These are phyloP conservation scores for Chironomus tepperi DNA, from an alignment of 1,140 invertebrate species.

Conservation along the genomic window DNA sequence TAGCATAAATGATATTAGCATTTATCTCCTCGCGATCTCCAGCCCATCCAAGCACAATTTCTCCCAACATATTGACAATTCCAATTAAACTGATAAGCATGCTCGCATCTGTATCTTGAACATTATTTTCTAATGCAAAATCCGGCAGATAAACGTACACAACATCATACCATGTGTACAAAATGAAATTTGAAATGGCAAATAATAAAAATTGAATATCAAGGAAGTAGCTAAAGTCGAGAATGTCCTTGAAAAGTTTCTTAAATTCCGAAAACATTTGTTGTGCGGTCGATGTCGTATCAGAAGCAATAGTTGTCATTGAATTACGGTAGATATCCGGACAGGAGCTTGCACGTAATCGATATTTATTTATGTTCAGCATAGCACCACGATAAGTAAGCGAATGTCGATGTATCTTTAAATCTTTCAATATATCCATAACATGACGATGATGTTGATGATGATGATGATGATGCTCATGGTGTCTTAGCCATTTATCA, in stretches of 20 bases:
- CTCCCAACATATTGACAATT: slow-evolving; percentile 75
- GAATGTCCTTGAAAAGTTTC: slow-evolving; percentile 63
- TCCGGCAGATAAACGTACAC: slow-evolving; percentile 80
- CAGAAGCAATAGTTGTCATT: slow-evolving; percentile 75
- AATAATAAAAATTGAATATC: slow-evolving; percentile 69
- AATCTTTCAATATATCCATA: slow-evolving; percentile 57
- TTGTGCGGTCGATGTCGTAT: slow-evolving; percentile 59
- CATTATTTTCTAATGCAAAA: slow-evolving; percentile 61
- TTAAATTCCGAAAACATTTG: slow-evolving; percentile 65
- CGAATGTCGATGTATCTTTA: slow-evolving; percentile 61
- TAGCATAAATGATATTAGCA: slow-evolving; percentile 63
- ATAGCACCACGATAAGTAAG: slow-evolving; percentile 78
- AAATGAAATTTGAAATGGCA: slow-evolving; percentile 72
- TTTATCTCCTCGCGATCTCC: slow-evolving; percentile 72
- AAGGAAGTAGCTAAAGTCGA: slow-evolving; percentile 69
- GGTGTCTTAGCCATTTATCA: slow-evolving; percentile 38
- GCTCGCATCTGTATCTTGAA: slow-evolving; percentile 61
- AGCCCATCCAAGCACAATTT: slow-evolving; percentile 78
- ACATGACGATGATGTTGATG: slow-evolving; percentile 42
- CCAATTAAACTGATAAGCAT: slow-evolving; percentile 78
- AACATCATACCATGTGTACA: slow-evolving; percentile 84
- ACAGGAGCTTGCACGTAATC: slow-evolving; percentile 72
- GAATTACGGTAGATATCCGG: slow-evolving; percentile 82
- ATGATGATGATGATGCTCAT: slow-evolving; percentile 31
- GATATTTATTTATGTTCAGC: slow-evolving; percentile 73